phyloP scores from a whole-genome alignment of 2,888 invertebrate species.

The Dexiosoma caninum region DNA sequence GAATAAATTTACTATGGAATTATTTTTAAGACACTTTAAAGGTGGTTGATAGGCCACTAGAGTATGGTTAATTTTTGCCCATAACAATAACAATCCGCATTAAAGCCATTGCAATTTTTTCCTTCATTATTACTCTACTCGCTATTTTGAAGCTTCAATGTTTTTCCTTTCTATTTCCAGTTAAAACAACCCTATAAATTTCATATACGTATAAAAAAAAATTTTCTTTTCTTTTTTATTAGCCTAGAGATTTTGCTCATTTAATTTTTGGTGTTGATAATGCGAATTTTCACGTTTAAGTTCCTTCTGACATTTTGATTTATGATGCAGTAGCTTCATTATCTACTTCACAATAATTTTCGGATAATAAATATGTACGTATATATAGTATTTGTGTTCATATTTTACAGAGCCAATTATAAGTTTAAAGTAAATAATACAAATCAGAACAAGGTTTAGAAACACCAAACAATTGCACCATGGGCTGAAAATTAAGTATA shows the following conservation, averaged over 20 bases:
- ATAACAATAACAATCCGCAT: slow-evolving; percentile 18
- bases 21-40: slow-evolving; percentile 31
- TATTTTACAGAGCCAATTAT: slow-evolving; percentile 53
- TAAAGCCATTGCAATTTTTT: neutral
- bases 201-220: slow-evolving; percentile 47
- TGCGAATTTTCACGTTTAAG: slow-evolving; percentile 65
- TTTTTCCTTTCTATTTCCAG: slow-evolving; percentile 1
- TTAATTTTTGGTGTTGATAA: slow-evolving; percentile 64
- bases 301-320: slow-evolving; percentile 66
- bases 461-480: slow-evolving; percentile 26
- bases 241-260: slow-evolving; percentile 44
- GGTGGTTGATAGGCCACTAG: slow-evolving; percentile 58
- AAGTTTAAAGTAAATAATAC: slow-evolving; percentile 62
- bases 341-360: slow-evolving; percentile 64
- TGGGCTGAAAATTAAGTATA: neutral
- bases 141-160: slow-evolving; percentile 12
- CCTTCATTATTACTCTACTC: neutral
- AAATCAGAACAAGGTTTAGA: slow-evolving; percentile 47
- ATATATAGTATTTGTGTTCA: neutral
- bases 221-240: slow-evolving; percentile 18
- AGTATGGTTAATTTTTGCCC: slow-evolving; percentile 52
- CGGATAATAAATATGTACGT: slow-evolving; percentile 39
- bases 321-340: slow-evolving; percentile 66
- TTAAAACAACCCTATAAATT: slow-evolving; percentile 55
- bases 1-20: slow-evolving; percentile 27